phyloP scores from a whole-genome alignment of 2,797 vertebrate species.

The Enteromius viviparus region DNA sequence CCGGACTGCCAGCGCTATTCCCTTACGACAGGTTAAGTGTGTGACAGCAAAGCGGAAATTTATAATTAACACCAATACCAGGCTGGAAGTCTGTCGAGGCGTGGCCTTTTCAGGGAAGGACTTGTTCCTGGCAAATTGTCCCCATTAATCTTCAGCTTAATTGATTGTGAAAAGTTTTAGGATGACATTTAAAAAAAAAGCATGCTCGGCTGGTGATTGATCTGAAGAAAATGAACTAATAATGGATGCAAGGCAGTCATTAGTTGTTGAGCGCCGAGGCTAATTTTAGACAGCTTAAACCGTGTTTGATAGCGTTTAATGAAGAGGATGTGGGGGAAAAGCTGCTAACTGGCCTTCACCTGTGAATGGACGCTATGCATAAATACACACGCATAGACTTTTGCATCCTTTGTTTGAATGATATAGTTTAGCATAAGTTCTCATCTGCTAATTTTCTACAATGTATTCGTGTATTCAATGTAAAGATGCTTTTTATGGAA shows the following conservation, averaged over 20 bases:
- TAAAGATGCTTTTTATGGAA: background rate
- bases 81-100: conserved; percentile 68
- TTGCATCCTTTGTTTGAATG: background rate
- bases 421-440: background rate
- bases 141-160: conserved; percentile 84
- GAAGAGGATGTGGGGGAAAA: conserved; percentile 67
- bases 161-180: conserved; percentile 85
- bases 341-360: conserved; percentile 53
- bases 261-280: conserved; percentile 74
- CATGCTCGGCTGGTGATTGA: conserved; percentile 78
- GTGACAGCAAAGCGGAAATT: conserved; percentile 70
- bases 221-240: conserved; percentile 76
- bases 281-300: conserved; percentile 81
- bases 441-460: too few species aligned
- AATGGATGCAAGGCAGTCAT: conserved; percentile 82
- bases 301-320: conserved; percentile 79
- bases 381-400: background rate
- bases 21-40: conserved; percentile 69
- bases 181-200: conserved; percentile 84
- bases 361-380: conserved; percentile 20
- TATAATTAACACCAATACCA: conserved; percentile 72
- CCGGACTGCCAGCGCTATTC: conserved; percentile 50
- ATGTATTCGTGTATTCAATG: too few species aligned
- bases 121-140: conserved; percentile 81
- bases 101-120: conserved; percentile 73